Base-by-base conservation (phyloP, 2,888 invertebrate genomes). In the Habroteleia sp. region DNA sequence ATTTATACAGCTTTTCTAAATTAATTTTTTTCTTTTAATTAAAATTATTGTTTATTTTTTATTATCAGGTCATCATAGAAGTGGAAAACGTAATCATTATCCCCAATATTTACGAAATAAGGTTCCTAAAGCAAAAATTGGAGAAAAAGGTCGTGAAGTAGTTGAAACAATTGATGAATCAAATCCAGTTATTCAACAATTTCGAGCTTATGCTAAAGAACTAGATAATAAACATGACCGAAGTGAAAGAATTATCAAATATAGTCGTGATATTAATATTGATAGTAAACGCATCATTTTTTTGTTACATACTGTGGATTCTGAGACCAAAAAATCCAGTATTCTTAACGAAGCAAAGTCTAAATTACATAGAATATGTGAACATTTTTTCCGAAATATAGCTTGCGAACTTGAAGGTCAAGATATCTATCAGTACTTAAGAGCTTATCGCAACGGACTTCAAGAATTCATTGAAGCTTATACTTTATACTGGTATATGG, bases 241-340 rank as follows among this genome's bases (percentile, higher is more conserved):
- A 73, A 92, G 94, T 82, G 97, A 97, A 85, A 90, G 95, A 37
- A 91, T 97, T 20, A 92, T 96, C 0, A 96, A 97, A 89, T 86
- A 94, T 0, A 92, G 94, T 74, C 90, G 96, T 16, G 97, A 96
- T 84, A 92, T 96, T 11, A 96, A 96, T 0, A 96, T 96, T 78
- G 96, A 97, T 84, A 96, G 96, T 88, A 97, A 97, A 85, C 90
- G 96, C 69, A 93, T 95, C 2, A 97, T 97, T 79, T 97, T 96
- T 86, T 88, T 95, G 6, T 89, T 97, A 11, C 97, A 97, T 86
- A 93, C 94, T 23, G 90, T 93, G 48, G 91, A 92, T 58, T 90
- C 80, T 17, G 92, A 92, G 56, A 89, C 90, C 14, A 92, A 93
- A 78, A 89, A 89, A 48, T 89, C 90, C 0, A 82, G 87, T 1